A percentile compares a stretch with the other conserved stretches of the same genome.
phyloP scores from a whole-genome alignment of 2,888 invertebrate genomes.

The Cheilosia pagana region DNA sequence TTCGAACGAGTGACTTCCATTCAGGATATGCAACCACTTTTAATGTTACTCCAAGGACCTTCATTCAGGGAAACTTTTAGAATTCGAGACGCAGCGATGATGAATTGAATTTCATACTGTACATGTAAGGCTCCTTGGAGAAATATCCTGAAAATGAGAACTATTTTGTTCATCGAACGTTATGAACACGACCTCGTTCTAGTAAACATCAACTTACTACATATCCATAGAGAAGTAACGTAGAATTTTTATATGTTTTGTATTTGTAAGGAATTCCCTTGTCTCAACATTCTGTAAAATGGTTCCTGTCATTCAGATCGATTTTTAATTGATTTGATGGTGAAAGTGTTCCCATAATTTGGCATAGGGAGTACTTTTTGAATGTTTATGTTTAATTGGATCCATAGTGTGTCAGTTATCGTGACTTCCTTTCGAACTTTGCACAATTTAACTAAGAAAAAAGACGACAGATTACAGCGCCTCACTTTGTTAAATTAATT shows the following conservation, averaged over 20 bases:
- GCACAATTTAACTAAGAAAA: too few relatives aligned
- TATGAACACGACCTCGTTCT: slow-evolving; percentile 2
- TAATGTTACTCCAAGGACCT: slow-evolving; percentile 17
- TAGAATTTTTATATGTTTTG: neutral
- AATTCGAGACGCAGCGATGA: slow-evolving; percentile 22
- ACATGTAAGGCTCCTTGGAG: slow-evolving; percentile 25
- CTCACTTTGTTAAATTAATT: too few relatives aligned
- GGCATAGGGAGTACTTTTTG: too few relatives aligned
- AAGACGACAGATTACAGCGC: too few relatives aligned
- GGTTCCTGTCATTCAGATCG: slow-evolving; percentile 1
- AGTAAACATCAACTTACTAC: neutral
- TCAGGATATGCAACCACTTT: neutral
- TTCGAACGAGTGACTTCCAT: neutral
- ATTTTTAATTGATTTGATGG: slow-evolving; percentile 12
- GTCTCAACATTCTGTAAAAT: neutral
- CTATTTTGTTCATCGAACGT: neutral
- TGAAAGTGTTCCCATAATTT: neutral
- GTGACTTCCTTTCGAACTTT: too few relatives aligned
- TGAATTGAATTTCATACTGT: slow-evolving; percentile 42
- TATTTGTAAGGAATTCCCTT: neutral
- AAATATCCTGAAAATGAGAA: slow-evolving; percentile 22
- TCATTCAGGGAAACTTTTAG: slow-evolving; percentile 29
- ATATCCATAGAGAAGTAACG: too few relatives aligned
- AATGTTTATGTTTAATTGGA: too few relatives aligned
- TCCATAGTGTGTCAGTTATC: too few relatives aligned